Evolutionary conservation across 2,888 invertebrate species (phyloP), one percentile per base, ranked within the genome.

Genomic region (Abrostola tripartita): DNA sequence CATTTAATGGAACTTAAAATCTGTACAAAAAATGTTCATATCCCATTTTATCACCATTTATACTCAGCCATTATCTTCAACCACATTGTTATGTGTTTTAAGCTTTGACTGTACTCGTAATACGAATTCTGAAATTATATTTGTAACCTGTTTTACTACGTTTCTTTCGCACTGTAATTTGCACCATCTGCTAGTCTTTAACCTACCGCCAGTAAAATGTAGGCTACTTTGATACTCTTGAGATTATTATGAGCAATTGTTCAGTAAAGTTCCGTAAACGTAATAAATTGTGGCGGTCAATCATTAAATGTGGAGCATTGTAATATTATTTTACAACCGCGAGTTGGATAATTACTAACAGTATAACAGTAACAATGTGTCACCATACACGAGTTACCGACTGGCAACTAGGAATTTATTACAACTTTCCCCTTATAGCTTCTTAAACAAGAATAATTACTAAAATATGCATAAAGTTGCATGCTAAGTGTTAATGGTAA

Each of bases 1-100:
- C 65, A 63, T 47, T 62, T 65, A 53, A 68, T 76, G 41, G 68
- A 68, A 76, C 61, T 76, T 72, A 64, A 65, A 65, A 62, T 62
- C 53, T 60, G 61, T 54, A 72, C 58, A 74, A 74, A 68, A 76
- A 76, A 55, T 50, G 14, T 37, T 54, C 14, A 8, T 50, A 60
- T 60, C 14, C 35, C 14, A 56, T 61, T 72, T 71, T 74, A 62
- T 76, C 37, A 59, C 53, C 52, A 56, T 52, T 68, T 62, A 58
- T 68, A 55, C 68, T 68, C 42, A 36, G 38, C 60, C 60, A 73
- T 77, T 71, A 71, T 67, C 65, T 65, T 66, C 56, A 52, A 51
- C 38, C 53, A 52, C 52, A 65, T 68, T 68, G 68, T 62, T 68
- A 56, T 54, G n/a, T 58, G 49, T 73, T 71, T 52, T 64, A 56